A percentile compares a stretch with the other conserved stretches of the same genome.
Conservation (phyloP, 2,888 invertebrate species). For the Megalurothrips usitatus region DNA sequence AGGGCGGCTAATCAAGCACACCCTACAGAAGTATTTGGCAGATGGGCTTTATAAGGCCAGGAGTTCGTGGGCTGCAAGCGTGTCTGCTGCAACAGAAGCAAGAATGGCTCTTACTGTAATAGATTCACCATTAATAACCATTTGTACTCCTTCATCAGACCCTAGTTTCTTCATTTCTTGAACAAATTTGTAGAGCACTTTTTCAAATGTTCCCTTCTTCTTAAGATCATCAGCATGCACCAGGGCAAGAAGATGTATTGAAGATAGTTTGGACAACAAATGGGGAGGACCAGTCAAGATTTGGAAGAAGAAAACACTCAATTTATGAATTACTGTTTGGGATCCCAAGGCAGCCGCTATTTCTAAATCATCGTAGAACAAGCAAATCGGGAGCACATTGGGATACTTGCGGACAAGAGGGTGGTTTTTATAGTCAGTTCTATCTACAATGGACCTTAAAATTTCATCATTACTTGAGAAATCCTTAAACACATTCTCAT, state of each 20-base stretch:
- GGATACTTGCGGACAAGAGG: background rate
- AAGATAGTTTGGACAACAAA: background rate
- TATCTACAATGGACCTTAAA: background rate
- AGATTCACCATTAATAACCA: background rate
- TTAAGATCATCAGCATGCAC: background rate
- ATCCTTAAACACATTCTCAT: background rate
- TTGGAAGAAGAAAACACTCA: background rate
- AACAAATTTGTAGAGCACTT: background rate
- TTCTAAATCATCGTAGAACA: background rate
- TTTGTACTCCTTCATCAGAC: background rate
- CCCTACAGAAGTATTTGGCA: background rate
- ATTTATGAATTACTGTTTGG: background rate
- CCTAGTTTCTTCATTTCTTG: background rate
- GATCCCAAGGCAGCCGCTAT: background rate
- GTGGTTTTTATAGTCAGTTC: background rate
- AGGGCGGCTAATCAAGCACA: background rate
- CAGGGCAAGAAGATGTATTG: slow-evolving; percentile 5
- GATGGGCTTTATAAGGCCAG: background rate
- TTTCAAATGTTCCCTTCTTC: background rate
- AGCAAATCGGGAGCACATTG: background rate
- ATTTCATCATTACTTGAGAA: background rate
- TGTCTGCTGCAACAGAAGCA: background rate
- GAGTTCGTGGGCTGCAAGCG: background rate
- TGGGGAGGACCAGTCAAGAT: background rate
- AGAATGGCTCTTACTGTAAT: background rate